phyloP scores from a whole-genome alignment of 2,797 vertebrate species.

The Chaunax sp. region DNA sequence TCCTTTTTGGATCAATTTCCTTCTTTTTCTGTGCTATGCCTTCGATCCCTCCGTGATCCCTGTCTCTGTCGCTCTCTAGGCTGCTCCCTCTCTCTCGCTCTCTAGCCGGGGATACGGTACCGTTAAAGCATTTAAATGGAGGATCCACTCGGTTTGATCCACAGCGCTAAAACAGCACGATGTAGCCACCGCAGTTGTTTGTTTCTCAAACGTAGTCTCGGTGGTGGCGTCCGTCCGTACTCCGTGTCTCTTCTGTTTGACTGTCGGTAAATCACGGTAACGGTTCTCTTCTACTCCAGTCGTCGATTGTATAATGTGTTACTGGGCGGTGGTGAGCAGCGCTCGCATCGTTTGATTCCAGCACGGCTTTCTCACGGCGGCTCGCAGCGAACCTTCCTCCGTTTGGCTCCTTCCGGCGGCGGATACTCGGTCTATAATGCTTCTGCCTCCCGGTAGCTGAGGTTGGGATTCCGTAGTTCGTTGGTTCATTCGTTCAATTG shows the following conservation, averaged over 20 bases:
- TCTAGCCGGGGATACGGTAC: slow-evolving; percentile 42
- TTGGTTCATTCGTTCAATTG: slow-evolving; percentile 54
- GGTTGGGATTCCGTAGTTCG: slow-evolving; percentile 54
- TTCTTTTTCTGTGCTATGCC: slow-evolving; percentile 40
- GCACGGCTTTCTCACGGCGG: slow-evolving; percentile 35
- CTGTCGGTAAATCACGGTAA: slow-evolving; percentile 60
- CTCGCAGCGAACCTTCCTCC: slow-evolving; percentile 48
- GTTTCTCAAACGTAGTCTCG: slow-evolving; percentile 34
- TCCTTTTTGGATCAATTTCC: slow-evolving; percentile 61
- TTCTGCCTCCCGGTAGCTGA: slow-evolving; percentile 74
- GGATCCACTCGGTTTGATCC: slow-evolving; percentile 59
- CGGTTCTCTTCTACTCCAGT: slow-evolving; percentile 36
- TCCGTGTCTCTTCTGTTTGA: slow-evolving; percentile 3
- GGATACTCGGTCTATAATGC: slow-evolving; percentile 49
- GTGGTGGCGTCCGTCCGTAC: background rate
- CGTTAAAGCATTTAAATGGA: slow-evolving; percentile 69
- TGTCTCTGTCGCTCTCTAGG: slow-evolving; percentile 40
- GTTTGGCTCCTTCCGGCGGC: slow-evolving; percentile 62
- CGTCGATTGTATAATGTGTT: slow-evolving; percentile 30
- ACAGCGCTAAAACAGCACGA: slow-evolving; percentile 19
- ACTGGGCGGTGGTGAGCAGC: slow-evolving; percentile 62
- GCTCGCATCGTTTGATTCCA: slow-evolving; percentile 65
- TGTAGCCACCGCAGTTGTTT: slow-evolving; percentile 46
- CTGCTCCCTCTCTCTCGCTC: slow-evolving; percentile 57
- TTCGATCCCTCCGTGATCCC: slow-evolving; percentile 29